Evolutionary conservation across 2,113 vertebrate species (phyloP).

Genomic region (Trichomycterus rosablanca): DNA sequence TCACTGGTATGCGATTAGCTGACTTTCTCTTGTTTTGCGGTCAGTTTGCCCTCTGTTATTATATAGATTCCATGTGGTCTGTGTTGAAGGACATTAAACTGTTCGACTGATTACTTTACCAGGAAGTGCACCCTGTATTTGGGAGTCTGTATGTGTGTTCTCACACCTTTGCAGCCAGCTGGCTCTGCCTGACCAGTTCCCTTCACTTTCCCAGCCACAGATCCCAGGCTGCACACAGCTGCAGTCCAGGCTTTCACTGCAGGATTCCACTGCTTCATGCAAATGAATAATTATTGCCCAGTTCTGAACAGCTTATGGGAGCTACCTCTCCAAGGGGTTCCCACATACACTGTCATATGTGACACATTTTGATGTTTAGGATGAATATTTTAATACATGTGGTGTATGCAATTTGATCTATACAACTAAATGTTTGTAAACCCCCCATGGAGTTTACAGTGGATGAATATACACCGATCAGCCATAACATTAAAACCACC

Average conservation of each 20-base stretch:
- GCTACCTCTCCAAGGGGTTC: not conserved
- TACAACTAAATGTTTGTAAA: too few species aligned
- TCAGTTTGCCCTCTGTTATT: too few species aligned
- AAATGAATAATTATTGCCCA: conserved; percentile 4
- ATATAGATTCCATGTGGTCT: not conserved
- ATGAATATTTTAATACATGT: too few species aligned
- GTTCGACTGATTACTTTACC: conserved; percentile 27
- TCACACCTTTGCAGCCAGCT: conserved; percentile 35
- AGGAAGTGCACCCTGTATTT: not conserved
- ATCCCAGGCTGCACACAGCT: conserved; percentile 30
- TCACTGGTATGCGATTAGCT: too few species aligned
- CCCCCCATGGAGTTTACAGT: too few species aligned
- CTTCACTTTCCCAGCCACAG: conserved; percentile 24
- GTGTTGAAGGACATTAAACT: not conserved
- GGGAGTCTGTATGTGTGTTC: conserved; percentile 4
- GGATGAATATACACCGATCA: too few species aligned
- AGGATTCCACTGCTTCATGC: conserved; percentile 15
- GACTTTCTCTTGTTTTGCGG: too few species aligned
- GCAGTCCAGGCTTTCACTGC: conserved; percentile 16
- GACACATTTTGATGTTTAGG: too few species aligned
- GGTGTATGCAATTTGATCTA: too few species aligned
- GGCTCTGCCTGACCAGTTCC: conserved; percentile 22
- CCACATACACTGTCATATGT: not conserved
- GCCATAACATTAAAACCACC: too few species aligned
- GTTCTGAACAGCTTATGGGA: not conserved